Conservation (phyloP, 35 echinoderm and acorn worm genomes). For the Diadema setosum region DNA sequence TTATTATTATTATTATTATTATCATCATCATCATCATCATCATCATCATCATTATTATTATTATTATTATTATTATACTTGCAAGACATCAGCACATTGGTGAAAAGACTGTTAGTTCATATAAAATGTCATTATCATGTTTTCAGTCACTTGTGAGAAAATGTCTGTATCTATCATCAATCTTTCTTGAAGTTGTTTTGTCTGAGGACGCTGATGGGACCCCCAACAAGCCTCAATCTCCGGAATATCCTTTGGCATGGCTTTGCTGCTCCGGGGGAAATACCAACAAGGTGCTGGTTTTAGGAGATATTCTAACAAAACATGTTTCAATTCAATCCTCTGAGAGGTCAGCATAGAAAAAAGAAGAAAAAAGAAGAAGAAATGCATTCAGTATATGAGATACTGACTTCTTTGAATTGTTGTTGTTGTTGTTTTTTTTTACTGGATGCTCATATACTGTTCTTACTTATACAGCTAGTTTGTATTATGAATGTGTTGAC, state of each 20-base stretch:
- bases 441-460: background rate
- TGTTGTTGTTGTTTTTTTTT: background rate
- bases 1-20: no score
- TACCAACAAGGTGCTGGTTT: slow-evolving; percentile 72
- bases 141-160: no score
- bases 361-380: no score
- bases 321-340: background rate
- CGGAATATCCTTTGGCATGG: slow-evolving; percentile 95
- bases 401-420: no score
- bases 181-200: slow-evolving; percentile 43
- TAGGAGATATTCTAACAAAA: background rate
- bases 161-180: background rate
- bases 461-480: background rate
- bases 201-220: slow-evolving; percentile 81
- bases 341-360: background rate
- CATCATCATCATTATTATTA: no score
- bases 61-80: no score
- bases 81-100: no score
- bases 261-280: slow-evolving; percentile 79
- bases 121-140: no score
- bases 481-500: no score
- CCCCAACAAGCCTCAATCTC: slow-evolving; percentile 91
- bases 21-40: no score
- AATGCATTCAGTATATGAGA: no score
- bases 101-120: no score